Evolutionary conservation across 2,888 invertebrate species (phyloP).

Genomic region (Encarsia formosa): DNA sequence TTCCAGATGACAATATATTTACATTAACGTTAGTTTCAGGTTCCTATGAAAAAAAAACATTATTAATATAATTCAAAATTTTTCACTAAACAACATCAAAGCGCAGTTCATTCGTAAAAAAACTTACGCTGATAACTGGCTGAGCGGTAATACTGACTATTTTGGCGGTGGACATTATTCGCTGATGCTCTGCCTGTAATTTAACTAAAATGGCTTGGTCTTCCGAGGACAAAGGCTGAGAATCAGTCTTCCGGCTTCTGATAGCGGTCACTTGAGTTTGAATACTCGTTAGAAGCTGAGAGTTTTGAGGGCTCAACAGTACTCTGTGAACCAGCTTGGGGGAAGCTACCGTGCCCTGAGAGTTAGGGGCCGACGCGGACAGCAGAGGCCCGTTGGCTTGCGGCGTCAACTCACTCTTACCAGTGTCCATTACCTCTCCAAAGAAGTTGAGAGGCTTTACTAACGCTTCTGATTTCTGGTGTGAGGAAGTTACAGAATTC

Average conservation of each 20-base stretch:
- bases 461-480: slow-evolving; percentile 36
- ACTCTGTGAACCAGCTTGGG: slow-evolving; percentile 67
- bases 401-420: slow-evolving; percentile 41
- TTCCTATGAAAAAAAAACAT: slow-evolving; percentile 32
- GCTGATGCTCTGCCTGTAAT: slow-evolving; percentile 66
- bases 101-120: not conserved
- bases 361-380: slow-evolving; percentile 34
- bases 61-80: no score
- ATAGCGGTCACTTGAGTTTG: slow-evolving; percentile 65
- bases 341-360: slow-evolving; percentile 37
- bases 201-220: slow-evolving; percentile 59
- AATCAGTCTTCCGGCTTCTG: slow-evolving; percentile 54
- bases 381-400: slow-evolving; percentile 38
- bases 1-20: slow-evolving; percentile 38
- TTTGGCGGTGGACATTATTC: slow-evolving; percentile 69
- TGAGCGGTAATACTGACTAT: slow-evolving; percentile 52
- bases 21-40: slow-evolving; percentile 40
- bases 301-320: slow-evolving; percentile 70
- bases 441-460: slow-evolving; percentile 36
- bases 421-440: slow-evolving; percentile 39
- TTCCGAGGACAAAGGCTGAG: slow-evolving; percentile 44
- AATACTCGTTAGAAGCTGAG: slow-evolving; percentile 55
- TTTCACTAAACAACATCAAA: slow-evolving; percentile 1
- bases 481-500: slow-evolving; percentile 16
- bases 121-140: slow-evolving; percentile 33